Base-by-base conservation (phyloP, 2,797 vertebrate species). In the Streptopelia turtur region DNA sequence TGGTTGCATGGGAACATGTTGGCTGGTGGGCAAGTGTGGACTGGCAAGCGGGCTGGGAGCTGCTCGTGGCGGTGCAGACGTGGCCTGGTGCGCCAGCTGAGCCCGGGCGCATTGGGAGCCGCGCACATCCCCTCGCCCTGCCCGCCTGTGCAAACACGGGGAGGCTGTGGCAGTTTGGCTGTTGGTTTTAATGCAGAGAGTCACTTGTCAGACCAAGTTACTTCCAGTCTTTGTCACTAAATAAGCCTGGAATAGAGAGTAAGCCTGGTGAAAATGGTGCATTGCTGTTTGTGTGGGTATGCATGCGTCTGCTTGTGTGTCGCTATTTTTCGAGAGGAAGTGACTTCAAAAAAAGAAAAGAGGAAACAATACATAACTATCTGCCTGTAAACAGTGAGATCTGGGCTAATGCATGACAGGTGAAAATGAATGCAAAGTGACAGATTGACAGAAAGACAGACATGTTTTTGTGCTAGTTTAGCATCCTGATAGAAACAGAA, bases 401-500 rank as follows among this genome's bases (percentile, higher is more conserved):
- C 89, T 71, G 72, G 81, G 87, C 87, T 90, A 41, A 91, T 5
- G 49, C 28, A 15, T 75, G 95, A 90, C 81, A 84, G 77, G 60
- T 24, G n/a, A 87, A 74, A 68, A 78, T 27, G 33, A 91, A 94
- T 2, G 0, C 5, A 0, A 57, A 68, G 57, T 84, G 91, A 89
- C 96, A 96, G 89, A 39, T 9, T 96, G 94, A 82, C 91, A 91
- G 94, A 80, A 37, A 84, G 93, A 92, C 86, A 86, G 94, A 55
- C 93, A 22, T 94, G 94, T 78, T 94, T 92, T 78, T 52, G 77
- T 82, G 74, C 92, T 89, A 1, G 5, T 90, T 94, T 76, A 89
- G 86, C 93, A 82, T 94, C 77, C 90, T 69, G 74, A 47, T 16
- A 49, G 83, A 52, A 93, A 43, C 49, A 76, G 87, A 16, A 47